Base-by-base conservation (phyloP, 2,888 invertebrate genomes). In the Rhagonycha fulva region DNA sequence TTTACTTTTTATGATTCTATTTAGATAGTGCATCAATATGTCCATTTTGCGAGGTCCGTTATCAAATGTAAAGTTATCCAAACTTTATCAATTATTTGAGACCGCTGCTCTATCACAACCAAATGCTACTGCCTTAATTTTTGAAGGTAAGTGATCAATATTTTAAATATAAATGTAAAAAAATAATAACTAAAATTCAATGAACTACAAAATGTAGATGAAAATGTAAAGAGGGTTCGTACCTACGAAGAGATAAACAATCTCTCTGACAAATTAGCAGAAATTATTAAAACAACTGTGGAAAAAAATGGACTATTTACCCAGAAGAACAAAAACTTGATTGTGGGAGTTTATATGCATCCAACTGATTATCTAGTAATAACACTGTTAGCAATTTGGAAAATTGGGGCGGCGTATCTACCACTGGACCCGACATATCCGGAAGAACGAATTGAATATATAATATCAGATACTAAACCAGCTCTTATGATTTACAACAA, bases 391-490 rank as follows among this genome's bases (percentile, higher is more conserved):
- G 92, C 94, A 0, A 91, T 93, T 70, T 92, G 95, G 91, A 96
- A 96, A 88, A 90, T 94, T 0, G 96, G 96, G 0, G 94, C 94
- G 14, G 94, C 96, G 0, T 97, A 96, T 87, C 88, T 96, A 71
- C 96, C 96, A 0, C 89, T 97, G 82, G 96, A 96, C 84, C 91
- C 93, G 0, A 91, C 90, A 47, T 91, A 91, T 80, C 96, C 96
- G 0, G 90, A 90, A 24, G 91, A 91, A 3, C 90, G 96, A 80
- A 91, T 96, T 66, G 90, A 92, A 19, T 95, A 95, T 83, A 96
- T 96, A 71, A 85, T 96, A n/a, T 88, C 90, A 19, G 96, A 96
- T 84, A 91, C 95, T 0, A 90, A 91, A 77, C 96, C 96, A 0
- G 89, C 92, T 0, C 84, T 94, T 14, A 88, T 93, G 0, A 88